These are phyloP conservation scores for Tortrix viridana DNA, from an alignment of 2,888 invertebrate species.

Conservation along the genomic window DNA sequence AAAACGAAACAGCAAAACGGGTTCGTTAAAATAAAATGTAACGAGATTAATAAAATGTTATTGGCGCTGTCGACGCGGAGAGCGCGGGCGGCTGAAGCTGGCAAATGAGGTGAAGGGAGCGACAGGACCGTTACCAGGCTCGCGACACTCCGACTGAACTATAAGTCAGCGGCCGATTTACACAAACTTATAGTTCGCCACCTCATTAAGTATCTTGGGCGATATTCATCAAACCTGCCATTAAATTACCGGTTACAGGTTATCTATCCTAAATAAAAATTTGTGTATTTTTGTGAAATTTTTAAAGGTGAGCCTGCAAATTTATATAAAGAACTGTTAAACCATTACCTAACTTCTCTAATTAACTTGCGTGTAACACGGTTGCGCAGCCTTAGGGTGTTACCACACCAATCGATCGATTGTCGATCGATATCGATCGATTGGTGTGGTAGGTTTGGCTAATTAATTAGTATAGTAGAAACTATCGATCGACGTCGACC, in stretches of 20 bases:
- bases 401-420: too few relatives aligned
- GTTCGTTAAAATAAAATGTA: constrained; percentile 38
- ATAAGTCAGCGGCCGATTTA: constrained; percentile 14
- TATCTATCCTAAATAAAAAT: neutral
- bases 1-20: constrained; percentile 33
- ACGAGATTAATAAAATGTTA: constrained; percentile 38
- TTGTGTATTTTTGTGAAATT: neutral
- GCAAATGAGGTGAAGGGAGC: constrained; percentile 20
- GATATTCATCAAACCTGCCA: too few relatives aligned
- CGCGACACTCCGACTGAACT: constrained; percentile 10
- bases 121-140: constrained; percentile 8
- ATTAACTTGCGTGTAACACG: constrained; percentile 14
- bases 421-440: too few relatives aligned
- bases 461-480: too few relatives aligned
- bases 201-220: neutral
- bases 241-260: too few relatives aligned
- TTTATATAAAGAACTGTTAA: constrained; percentile 25
- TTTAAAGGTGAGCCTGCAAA: neutral
- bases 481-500: too few relatives aligned
- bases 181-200: constrained; percentile 19
- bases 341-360: constrained; percentile 14
- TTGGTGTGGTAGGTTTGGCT: too few relatives aligned
- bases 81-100: constrained; percentile 21
- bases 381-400: constrained; percentile 23
- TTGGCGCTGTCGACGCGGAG: constrained; percentile 30